These are phyloP conservation scores for Phaedon cochleariae DNA, from an alignment of 2,888 invertebrate genomes.

Conservation along the genomic window DNA sequence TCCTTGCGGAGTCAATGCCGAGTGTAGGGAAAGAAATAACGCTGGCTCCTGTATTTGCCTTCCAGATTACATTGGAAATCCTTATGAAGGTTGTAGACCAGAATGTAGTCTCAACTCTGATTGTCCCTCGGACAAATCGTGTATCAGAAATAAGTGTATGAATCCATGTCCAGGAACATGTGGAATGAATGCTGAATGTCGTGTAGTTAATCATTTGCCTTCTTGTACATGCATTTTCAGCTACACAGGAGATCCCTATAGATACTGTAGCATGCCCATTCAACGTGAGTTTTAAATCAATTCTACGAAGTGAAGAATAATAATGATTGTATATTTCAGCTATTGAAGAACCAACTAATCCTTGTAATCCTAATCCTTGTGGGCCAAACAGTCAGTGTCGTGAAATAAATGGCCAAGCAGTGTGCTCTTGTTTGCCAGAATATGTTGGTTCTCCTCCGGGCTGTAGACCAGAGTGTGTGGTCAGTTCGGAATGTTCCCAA, in stretches of 20 bases:
- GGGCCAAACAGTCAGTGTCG: conserved; percentile 78
- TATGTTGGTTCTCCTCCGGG: conserved; percentile 68
- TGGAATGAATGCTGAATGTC: conserved; percentile 77
- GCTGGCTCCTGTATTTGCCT: conserved; percentile 62
- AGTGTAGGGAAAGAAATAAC: conserved; percentile 64
- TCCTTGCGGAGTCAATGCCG: conserved; percentile 73
- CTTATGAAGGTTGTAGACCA: conserved; percentile 62
- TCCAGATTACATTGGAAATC: conserved; percentile 61
- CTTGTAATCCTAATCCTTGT: conserved; percentile 77
- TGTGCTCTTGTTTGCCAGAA: conserved; percentile 62
- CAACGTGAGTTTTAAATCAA: background rate
- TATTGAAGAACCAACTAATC: conserved; percentile 65
- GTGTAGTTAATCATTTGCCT: conserved; percentile 79
- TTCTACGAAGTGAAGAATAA: background rate
- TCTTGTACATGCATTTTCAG: conserved; percentile 74
- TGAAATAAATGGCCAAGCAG: conserved; percentile 64
- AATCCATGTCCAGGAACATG: conserved; percentile 70
- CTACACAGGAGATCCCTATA: conserved; percentile 80
- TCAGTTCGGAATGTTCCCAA: conserved; percentile 79
- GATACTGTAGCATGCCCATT: conserved; percentile 64
- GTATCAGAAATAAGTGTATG: conserved; percentile 62
- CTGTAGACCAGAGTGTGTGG: conserved; percentile 82
- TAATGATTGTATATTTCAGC: conserved; percentile 45
- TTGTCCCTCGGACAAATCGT: conserved; percentile 61
- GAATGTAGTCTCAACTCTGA: conserved; percentile 64